Evolutionary conservation across 2,113 vertebrate species (phyloP), one percentile per base, ranked within the genome.

Genomic region (Gasterosteus nipponicus): DNA sequence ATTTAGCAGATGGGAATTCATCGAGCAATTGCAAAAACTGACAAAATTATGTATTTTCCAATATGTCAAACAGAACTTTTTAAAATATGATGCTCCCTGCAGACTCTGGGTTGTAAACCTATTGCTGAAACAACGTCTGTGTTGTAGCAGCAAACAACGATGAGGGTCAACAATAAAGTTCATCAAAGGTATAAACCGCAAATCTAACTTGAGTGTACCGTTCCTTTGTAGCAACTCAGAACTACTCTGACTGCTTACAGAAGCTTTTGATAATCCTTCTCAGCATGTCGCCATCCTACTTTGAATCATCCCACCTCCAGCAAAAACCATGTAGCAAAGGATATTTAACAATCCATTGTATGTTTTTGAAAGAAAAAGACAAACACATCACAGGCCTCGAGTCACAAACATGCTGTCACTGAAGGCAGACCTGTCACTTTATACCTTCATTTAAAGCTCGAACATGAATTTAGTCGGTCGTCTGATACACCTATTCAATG

Each of bases 201-300:
- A 47, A 63, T 54, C 5, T 57, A 60, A 57, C 16, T 49, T 18
- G 69, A 69, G 33, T 67, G 59, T 19, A 64, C 16, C 38, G 33
- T 61, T 73, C 11, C 70, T 62, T 75, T 18, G 22, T 26, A 51
- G 61, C 4, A 16, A 19, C 66, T 2, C 41, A 35, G 41, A 18
- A 65, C 56, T 31, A 14, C 39, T 74, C 71, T 35, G 76, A 44
- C 39, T 38, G 39, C 57, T 59, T 31, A 44, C 11, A 41, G 49
- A 69, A 44, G 72, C 78, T 62, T 87, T 84, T 84, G 81, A 87
- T 87, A 76, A 82, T 80, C 70, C 39, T 47, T 70, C 81, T 56
- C 74, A 84, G 78, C 79, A 46, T 86, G 89, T 49, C 57, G 73
- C 80, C 71, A 29, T 86, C 75, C 26, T 61, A 53, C 44, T 56